Evolutionary conservation across 2,888 invertebrate genomes (phyloP), one percentile per base, ranked within the genome.

Genomic region (Tenthredo notha): DNA sequence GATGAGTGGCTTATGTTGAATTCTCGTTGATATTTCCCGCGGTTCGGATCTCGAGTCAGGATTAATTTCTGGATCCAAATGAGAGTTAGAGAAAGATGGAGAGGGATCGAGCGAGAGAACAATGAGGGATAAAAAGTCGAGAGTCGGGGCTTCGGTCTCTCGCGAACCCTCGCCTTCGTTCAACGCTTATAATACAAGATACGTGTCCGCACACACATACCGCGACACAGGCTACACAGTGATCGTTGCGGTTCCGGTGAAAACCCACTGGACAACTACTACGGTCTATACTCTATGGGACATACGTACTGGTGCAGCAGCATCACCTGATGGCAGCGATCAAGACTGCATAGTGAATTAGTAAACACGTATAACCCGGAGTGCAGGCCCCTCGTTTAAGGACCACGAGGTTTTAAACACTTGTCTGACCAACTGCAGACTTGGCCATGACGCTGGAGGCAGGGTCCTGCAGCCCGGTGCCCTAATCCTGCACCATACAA

Each of bases 201-300:
- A 67, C 67, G 67, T 67, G 67, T 33, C 33, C 67, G 18, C 33
- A 7, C 67, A 67, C 61, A 61, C 25, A 74, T 74, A 74, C 74
- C 74, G 43, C 47, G 74, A 74, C 25, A 74, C 25, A 74, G 47
- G 21, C 43, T 43, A 54, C 7, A 54, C 7, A 54, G 50, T 61
- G 78, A 80, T 37, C 61, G 78, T 21, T 61, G 78, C 61, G 58
- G 58, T 80, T 61, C 58, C 58, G 80, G 80, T 80, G 80, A 80
- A 80, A 80, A 58, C 80, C 40, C 61, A 58, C 80, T 58, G 58
- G 40, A 40, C 61, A 21, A 61, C 58, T 80, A 80, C 29, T 18
- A 54, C 67, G 67, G 12, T 67, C 67, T 25, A 61, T 21, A 67
- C 67, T 61, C 67, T 67, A 67, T 67, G 67, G 67, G 10, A 74